phyloP scores from a whole-genome alignment of 2,888 invertebrate species.

The Entomobrya proxima region DNA sequence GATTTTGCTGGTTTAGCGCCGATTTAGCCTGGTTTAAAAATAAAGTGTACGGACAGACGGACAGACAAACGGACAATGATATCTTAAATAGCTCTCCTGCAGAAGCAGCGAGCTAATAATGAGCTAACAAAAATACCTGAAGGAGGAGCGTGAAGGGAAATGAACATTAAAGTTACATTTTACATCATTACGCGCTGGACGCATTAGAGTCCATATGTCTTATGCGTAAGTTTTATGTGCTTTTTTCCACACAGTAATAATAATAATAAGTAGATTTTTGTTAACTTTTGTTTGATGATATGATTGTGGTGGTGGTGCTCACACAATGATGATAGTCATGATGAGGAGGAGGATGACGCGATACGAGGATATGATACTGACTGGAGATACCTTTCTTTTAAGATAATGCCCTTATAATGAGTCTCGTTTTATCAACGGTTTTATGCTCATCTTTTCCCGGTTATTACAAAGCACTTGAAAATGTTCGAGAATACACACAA shows the following conservation, averaged over 20 bases:
- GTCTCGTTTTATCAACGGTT: background rate
- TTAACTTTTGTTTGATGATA: slow-evolving; percentile 49
- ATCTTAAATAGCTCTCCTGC: too few species aligned
- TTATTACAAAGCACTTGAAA: slow-evolving; percentile 52
- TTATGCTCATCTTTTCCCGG: slow-evolving; percentile 1
- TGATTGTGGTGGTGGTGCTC: slow-evolving; percentile 17
- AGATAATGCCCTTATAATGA: slow-evolving; percentile 53
- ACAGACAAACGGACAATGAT: too few species aligned
- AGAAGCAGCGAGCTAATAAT: too few species aligned
- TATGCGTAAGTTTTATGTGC: slow-evolving; percentile 11
- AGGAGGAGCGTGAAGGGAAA: slow-evolving; percentile 33
- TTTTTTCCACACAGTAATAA: too few species aligned
- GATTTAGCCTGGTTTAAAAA: too few species aligned
- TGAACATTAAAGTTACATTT: slow-evolving; percentile 40
- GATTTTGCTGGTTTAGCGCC: too few species aligned
- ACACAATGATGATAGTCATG: slow-evolving; percentile 17
- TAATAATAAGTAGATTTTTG: background rate
- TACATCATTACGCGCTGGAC: background rate
- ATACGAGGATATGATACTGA: slow-evolving; percentile 10
- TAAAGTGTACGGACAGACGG: too few species aligned
- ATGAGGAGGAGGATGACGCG: background rate
- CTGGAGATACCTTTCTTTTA: slow-evolving; percentile 38
- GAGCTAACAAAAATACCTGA: slow-evolving; percentile 47
- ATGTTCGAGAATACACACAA: slow-evolving; percentile 29
- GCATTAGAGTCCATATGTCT: background rate